A percentile compares a stretch with the other conserved stretches of the same genome.
These are phyloP conservation scores for Gryon sp. DNA, from an alignment of 1,140 invertebrate genomes.

Conservation along the genomic window DNA sequence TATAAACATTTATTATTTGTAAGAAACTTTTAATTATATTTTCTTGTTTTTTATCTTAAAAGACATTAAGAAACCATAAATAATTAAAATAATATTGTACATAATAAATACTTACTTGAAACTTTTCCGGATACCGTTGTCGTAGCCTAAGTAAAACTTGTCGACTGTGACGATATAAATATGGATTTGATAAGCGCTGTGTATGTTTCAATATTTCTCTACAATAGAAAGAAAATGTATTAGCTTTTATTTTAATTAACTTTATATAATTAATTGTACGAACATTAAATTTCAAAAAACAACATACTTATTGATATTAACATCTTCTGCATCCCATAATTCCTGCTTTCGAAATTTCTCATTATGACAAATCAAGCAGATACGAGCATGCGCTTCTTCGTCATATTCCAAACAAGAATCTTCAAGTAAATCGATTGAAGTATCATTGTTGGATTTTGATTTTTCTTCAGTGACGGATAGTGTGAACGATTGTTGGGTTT, in stretches of 20 bases:
- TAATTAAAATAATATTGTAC: too few species aligned
- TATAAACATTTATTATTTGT: constrained; percentile 67
- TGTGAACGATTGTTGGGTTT: constrained; percentile 47
- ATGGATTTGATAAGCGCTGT: constrained; percentile 85
- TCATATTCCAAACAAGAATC: constrained; percentile 71
- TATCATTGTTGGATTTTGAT: constrained; percentile 36
- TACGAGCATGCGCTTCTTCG: constrained; percentile 66
- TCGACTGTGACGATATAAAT: constrained; percentile 84
- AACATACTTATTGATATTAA: constrained; percentile 70
- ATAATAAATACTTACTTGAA: constrained; percentile 74
- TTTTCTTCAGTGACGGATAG: constrained; percentile 16
- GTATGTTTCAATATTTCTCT: constrained; percentile 83
- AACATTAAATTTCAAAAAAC: constrained; percentile 4
- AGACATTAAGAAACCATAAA: too few species aligned
- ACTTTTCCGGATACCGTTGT: constrained; percentile 87
- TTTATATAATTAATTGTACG: constrained; percentile 1
- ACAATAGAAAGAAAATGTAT: constrained; percentile 42
- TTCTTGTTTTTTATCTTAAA: too few species aligned
- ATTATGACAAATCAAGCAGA: constrained; percentile 74
- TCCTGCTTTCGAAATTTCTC: constrained; percentile 59
- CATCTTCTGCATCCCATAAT: constrained; percentile 61
- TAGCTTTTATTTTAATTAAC: too few species aligned
- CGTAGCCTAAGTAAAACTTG: constrained; percentile 88
- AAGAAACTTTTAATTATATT: too few species aligned
- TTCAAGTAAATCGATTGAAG: constrained; percentile 69